Evolutionary conservation across 2,888 invertebrate genomes (phyloP).

Genomic region (Xylocampa areola): DNA sequence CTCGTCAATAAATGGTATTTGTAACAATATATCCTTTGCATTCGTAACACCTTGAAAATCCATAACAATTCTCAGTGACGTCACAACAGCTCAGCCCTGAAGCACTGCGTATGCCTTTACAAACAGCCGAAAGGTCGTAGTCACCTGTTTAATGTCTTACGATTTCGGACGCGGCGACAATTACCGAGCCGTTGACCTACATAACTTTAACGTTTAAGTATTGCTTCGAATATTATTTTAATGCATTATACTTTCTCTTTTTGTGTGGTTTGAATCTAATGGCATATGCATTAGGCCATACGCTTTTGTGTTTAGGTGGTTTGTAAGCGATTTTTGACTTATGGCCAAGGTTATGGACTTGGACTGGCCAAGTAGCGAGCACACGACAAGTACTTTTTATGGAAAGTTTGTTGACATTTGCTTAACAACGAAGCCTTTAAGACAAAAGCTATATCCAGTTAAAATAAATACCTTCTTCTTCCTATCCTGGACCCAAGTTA

Average conservation of each 20-base stretch:
- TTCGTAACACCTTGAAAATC: slow-evolving; percentile 15
- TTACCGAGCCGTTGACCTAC: slow-evolving; percentile 42
- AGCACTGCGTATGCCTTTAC: not conserved
- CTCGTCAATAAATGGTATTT: too few species aligned
- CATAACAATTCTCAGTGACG: slow-evolving; percentile 7
- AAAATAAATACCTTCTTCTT: too few species aligned
- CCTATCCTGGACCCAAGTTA: too few species aligned
- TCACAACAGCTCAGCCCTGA: slow-evolving; percentile 36
- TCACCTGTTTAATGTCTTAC: slow-evolving; percentile 42
- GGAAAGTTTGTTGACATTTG: not conserved
- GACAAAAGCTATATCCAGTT: too few species aligned
- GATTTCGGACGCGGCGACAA: slow-evolving; percentile 41
- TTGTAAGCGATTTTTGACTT: slow-evolving; percentile 28
- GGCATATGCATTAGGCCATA: slow-evolving; percentile 17
- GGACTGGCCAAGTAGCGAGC: not conserved
- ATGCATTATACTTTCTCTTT: slow-evolving; percentile 42
- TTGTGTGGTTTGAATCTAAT: slow-evolving; percentile 1
- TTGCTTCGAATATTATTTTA: slow-evolving; percentile 21
- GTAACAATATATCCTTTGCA: slow-evolving; percentile 22
- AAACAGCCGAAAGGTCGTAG: slow-evolving; percentile 29
- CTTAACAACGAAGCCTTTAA: not conserved
- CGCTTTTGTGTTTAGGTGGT: not conserved
- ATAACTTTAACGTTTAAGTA: slow-evolving; percentile 16
- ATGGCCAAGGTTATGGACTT: slow-evolving; percentile 22
- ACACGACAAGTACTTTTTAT: not conserved